A percentile compares a stretch with the other conserved stretches of the same genome.
phyloP scores from a whole-genome alignment of 1,140 invertebrate species.

The Cydia fagiglandana region DNA sequence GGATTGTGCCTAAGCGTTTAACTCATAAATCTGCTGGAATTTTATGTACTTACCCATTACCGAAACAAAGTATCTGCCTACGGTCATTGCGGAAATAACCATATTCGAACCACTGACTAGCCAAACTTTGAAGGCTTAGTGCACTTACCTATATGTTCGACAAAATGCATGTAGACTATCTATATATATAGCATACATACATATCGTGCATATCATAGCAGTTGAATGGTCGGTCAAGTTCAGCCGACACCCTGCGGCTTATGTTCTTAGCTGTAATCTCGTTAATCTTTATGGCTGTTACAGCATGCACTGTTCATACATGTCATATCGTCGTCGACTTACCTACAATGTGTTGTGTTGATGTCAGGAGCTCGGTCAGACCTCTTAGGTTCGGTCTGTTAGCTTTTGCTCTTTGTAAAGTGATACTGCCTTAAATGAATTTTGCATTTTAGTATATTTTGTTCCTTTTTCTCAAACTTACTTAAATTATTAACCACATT shows the following conservation, averaged over 20 bases:
- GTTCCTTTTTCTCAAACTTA: no score
- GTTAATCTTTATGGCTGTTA: conserved; percentile 41
- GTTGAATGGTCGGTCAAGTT: conserved; percentile 54
- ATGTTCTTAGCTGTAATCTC: conserved; percentile 54
- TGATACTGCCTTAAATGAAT: no score
- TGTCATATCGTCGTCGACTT: conserved; percentile 6
- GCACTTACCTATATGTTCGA: background rate
- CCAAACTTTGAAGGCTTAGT: background rate
- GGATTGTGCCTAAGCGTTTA: no score
- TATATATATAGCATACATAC: background rate
- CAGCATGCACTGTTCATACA: background rate
- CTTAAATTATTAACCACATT: no score
- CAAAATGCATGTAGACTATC: background rate
- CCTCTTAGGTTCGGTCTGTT: no score
- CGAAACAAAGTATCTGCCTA: no score
- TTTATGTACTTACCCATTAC: no score
- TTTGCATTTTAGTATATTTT: no score
- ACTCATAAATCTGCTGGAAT: background rate
- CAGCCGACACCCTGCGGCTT: conserved; percentile 53
- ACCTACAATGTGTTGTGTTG: background rate
- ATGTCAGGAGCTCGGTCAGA: background rate
- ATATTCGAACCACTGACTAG: background rate
- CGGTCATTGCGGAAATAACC: no score
- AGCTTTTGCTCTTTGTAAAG: background rate
- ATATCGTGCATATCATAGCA: background rate